Evolutionary conservation across 2,797 vertebrate species (phyloP), one percentile per base, ranked within the genome.

Genomic region (Pelochelys cantorii): DNA sequence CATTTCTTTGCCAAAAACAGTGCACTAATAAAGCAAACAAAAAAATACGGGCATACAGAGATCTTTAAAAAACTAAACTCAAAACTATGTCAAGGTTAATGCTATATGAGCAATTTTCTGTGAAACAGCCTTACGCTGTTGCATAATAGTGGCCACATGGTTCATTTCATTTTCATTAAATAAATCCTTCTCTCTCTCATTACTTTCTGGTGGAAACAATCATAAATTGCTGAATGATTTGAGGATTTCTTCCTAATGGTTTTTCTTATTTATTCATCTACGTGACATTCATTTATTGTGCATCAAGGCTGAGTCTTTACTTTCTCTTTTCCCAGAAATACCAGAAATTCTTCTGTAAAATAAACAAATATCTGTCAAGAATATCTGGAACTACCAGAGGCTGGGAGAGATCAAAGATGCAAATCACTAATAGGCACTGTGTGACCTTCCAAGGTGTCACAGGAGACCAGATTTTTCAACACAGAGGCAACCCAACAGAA

Each of bases 271-370:
- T 71, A 71, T 80, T 75, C 85, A 82, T 87, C 81, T n/a, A 75
- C 0, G 0, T 81, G 87, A 85, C 88, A 93, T 34, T 52, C 91
- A 94, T 84, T 91, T 23, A 3, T 95, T 85, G 68, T 5, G 42
- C 75, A 78, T 89, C 92, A 94, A 91, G 94, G 93, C 81, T 94
- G 81, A 96, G 94, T 95, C 86, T 93, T 94, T 85, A 86, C 95
- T 96, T 96, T 96, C 95, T 91, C 37, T 87, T 55, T 96, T 94
- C 84, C 90, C 91, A 91, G 95, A 95, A 98, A 98, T 97, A 94
- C 98, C 97, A 97, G 92, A 93, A 95, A 98, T 98, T 98, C 97
- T 97, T 98, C 78, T 79, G 93, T 92, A 97, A 97, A 97, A 97
- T 97, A 97, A 98, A 97, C 94, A 96, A 95, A 95, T 93, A 87